Percentiles rank a stretch among this genome's conserved stretches.
phyloP scores from a whole-genome alignment of 2,113 vertebrate genomes.

The Lethenteron reissneri region DNA sequence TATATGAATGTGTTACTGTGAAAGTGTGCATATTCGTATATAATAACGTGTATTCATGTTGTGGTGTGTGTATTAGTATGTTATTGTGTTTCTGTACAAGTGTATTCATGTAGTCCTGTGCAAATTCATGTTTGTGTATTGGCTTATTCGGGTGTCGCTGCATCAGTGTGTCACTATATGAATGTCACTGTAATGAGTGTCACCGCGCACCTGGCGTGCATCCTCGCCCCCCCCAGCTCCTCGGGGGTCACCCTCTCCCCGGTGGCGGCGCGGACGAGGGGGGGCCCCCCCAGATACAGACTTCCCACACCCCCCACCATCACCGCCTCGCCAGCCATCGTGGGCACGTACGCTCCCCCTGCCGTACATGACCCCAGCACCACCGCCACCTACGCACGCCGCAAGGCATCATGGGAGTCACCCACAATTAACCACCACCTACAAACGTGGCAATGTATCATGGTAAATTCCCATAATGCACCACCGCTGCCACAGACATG shows the following conservation, averaged over 20 bases:
- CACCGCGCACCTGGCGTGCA: slow-evolving; percentile 30
- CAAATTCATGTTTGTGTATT: background rate
- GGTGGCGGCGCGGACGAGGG: slow-evolving; percentile 57
- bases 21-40: background rate
- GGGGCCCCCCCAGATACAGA: slow-evolving; percentile 47
- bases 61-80: background rate
- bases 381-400: slow-evolving; percentile 34
- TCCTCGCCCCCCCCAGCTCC: slow-evolving; percentile 40
- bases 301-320: slow-evolving; percentile 51
- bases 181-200: background rate
- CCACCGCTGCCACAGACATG: too few species aligned
- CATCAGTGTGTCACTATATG: background rate
- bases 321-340: slow-evolving; percentile 42
- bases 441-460: too few species aligned
- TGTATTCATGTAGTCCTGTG: background rate
- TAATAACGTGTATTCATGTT: background rate
- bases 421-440: too few species aligned
- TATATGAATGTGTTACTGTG: too few species aligned
- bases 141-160: background rate
- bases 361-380: slow-evolving; percentile 56
- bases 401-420: background rate
- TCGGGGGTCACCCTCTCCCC: slow-evolving; percentile 45
- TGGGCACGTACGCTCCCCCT: slow-evolving; percentile 47
- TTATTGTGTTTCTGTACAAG: background rate
- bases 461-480: too few species aligned